Evolutionary conservation across 1,140 invertebrate species (phyloP).

Genomic region (Drosophila willistoni): DNA sequence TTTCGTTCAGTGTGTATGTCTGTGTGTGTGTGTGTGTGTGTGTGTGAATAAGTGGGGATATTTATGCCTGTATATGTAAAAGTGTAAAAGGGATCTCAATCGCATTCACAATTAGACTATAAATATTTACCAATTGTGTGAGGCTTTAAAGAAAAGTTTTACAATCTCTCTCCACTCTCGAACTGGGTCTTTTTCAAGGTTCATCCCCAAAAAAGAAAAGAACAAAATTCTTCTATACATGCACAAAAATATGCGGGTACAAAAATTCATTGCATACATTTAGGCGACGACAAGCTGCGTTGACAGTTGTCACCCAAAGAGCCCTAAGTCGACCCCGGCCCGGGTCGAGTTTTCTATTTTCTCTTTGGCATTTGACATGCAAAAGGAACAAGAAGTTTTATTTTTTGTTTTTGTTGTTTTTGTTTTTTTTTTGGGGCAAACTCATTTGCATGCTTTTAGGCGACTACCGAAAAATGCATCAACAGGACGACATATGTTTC

Average conservation of each 20-base stretch:
- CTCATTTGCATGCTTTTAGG: constrained; percentile 71
- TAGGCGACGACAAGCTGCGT: constrained; percentile 63
- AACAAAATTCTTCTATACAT: constrained; percentile 47
- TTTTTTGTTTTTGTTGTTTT: no score
- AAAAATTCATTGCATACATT: constrained; percentile 62
- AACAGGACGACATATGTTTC: constrained; percentile 56
- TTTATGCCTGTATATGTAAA: not conserved
- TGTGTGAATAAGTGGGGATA: constrained; percentile 25
- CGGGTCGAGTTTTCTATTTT: constrained; percentile 22
- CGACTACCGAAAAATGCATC: constrained; percentile 52
- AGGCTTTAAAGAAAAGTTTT: constrained; percentile 15
- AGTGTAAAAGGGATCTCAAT: constrained; percentile 54
- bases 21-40: constrained; percentile 17
- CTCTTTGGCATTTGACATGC: constrained; percentile 38
- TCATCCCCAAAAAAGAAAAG: constrained; percentile 30
- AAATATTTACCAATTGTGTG: constrained; percentile 68
- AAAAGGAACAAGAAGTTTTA: constrained; percentile 12
- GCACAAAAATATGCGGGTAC: constrained; percentile 71
- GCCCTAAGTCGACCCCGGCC: not conserved
- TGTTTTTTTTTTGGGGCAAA: not conserved
- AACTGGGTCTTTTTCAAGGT: constrained; percentile 26
- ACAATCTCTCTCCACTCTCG: not conserved
- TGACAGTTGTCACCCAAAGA: constrained; percentile 59
- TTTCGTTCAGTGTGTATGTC: constrained; percentile 14
- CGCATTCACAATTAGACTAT: constrained; percentile 65